phyloP scores from a whole-genome alignment of 2,113 vertebrate genomes.

The Hyla sarda region DNA sequence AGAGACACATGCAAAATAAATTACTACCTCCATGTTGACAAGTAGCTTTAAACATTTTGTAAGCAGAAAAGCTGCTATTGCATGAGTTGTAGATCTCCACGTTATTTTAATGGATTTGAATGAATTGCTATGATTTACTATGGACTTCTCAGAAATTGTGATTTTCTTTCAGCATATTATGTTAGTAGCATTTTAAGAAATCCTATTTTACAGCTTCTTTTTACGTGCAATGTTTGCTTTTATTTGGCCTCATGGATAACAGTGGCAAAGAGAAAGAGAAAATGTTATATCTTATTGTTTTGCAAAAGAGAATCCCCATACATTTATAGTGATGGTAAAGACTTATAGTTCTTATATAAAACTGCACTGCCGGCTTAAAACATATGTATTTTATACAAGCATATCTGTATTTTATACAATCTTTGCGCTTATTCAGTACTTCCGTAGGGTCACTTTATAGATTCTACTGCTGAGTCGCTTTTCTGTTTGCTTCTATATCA shows the following conservation, averaged over 20 bases:
- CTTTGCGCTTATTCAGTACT: constrained; percentile 33
- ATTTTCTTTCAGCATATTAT: constrained; percentile 14
- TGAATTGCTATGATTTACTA: background rate
- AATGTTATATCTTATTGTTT: constrained; percentile 41
- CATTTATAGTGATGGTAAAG: constrained; percentile 50
- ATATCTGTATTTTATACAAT: background rate
- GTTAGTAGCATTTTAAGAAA: constrained; percentile 14
- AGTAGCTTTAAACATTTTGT: constrained; percentile 4
- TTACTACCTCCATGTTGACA: background rate
- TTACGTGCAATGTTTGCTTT: constrained; percentile 36
- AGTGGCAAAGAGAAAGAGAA: constrained; percentile 16
- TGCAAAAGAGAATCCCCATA: constrained; percentile 41
- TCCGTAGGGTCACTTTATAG: constrained; percentile 19
- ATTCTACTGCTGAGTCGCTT: constrained; percentile 19
- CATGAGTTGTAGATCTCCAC: background rate
- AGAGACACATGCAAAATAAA: background rate
- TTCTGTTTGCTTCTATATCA: constrained; percentile 3
- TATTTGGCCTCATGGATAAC: constrained; percentile 52
- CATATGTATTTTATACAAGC: constrained; percentile 46
- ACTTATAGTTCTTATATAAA: constrained; percentile 37
- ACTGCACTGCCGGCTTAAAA: constrained; percentile 17
- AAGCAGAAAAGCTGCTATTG: background rate
- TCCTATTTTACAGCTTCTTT: constrained; percentile 23
- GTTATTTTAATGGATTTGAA: background rate
- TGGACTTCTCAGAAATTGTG: background rate